phyloP scores from a whole-genome alignment of 2,888 invertebrate species.

The Drosophila leonis region DNA sequence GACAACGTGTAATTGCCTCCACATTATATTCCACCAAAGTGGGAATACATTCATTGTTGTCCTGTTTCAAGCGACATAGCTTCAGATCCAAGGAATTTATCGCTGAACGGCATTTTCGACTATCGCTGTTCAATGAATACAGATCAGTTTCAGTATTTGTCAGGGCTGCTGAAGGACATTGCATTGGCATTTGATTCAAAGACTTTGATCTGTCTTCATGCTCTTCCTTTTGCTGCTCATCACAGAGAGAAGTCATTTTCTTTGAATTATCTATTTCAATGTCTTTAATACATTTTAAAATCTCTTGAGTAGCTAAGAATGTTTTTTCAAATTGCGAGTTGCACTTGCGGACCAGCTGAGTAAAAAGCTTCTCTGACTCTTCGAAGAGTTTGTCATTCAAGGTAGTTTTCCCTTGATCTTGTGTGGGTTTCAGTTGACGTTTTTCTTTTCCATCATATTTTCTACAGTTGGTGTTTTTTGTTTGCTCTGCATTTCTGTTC shows the following conservation, averaged over 20 bases:
- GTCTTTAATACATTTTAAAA: background rate
- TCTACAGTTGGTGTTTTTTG: too few relatives aligned
- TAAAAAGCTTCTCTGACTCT: background rate
- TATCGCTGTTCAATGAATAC: background rate
- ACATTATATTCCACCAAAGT: slow-evolving; percentile 29
- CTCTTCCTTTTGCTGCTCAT: background rate
- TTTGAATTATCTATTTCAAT: background rate
- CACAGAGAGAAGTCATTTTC: background rate
- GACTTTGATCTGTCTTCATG: background rate
- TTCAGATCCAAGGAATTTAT: slow-evolving; percentile 6
- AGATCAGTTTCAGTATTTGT: background rate
- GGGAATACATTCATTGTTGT: background rate
- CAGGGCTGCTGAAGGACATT: background rate
- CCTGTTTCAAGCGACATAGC: slow-evolving; percentile 21
- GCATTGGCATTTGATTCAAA: background rate
- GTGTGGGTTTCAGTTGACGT: background rate
- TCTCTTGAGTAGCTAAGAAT: background rate
- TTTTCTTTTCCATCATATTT: background rate
- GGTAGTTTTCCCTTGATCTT: background rate
- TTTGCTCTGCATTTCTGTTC: background rate
- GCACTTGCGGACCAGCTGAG: background rate
- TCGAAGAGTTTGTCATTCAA: background rate
- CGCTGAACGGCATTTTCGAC: too few relatives aligned
- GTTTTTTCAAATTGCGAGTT: background rate
- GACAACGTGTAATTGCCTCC: slow-evolving; percentile 16